These are phyloP conservation scores for Actinernus sp. DNA, from an alignment of 92 coral and sea anemone species.

Conservation along the genomic window DNA sequence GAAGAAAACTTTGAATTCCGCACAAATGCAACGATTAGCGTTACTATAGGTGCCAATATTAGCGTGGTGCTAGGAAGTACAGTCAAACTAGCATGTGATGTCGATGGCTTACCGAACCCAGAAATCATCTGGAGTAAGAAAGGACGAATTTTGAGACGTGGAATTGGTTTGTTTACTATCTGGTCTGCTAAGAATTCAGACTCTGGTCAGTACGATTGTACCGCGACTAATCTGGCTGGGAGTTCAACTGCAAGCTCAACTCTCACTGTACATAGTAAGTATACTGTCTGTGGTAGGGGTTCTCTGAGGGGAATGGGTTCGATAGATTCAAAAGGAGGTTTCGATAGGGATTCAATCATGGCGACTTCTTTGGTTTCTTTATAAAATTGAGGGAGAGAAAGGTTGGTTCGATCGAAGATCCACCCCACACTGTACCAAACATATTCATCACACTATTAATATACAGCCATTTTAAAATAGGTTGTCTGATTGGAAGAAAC, in stretches of 20 bases:
- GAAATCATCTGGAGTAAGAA: slow-evolving; percentile 59
- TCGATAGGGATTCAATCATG: too few relatives aligned
- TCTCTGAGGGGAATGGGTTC: too few relatives aligned
- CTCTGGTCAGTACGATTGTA: slow-evolving; percentile 68
- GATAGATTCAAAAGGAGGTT: too few relatives aligned
- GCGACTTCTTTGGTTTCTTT: too few relatives aligned
- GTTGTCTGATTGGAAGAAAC: too few relatives aligned
- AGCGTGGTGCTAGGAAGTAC: slow-evolving; percentile 62
- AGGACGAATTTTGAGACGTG: slow-evolving; percentile 19
- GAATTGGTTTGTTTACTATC: slow-evolving; percentile 8
- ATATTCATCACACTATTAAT: too few relatives aligned
- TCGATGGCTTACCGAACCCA: slow-evolving; percentile 73
- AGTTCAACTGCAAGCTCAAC: slow-evolving; percentile 32
- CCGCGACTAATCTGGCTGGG: slow-evolving; percentile 77
- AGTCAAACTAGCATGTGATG: slow-evolving; percentile 72
- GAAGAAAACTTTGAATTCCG: slow-evolving; percentile 11
- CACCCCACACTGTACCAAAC: too few relatives aligned
- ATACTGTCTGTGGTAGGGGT: too few relatives aligned
- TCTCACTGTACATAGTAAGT: slow-evolving; percentile 50
- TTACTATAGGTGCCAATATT: slow-evolving; percentile 65
- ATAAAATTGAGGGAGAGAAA: too few relatives aligned
- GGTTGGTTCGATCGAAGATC: too few relatives aligned
- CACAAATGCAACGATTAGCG: slow-evolving; percentile 14
- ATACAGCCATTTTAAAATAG: too few relatives aligned
- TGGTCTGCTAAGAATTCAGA: slow-evolving; percentile 14